Percentiles rank a stretch among this genome's conserved stretches.
These are phyloP conservation scores for Ectropis grisescens DNA, from an alignment of 1,140 invertebrate species.

Conservation along the genomic window DNA sequence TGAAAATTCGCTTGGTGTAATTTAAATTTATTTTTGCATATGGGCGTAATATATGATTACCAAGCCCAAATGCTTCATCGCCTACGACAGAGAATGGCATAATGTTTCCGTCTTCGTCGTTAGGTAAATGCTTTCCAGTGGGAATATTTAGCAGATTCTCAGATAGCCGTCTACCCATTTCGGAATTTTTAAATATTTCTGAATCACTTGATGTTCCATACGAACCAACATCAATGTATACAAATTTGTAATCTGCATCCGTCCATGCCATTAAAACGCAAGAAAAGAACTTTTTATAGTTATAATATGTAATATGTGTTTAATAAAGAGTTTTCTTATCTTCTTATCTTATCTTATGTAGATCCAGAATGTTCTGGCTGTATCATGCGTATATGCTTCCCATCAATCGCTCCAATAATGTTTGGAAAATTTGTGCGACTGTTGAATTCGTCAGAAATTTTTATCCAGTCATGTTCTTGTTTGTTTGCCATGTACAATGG, in stretches of 20 bases:
- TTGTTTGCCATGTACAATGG: not conserved
- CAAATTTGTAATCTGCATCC: conserved; percentile 62
- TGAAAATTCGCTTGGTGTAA: conserved; percentile 21
- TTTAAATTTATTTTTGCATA: conserved; percentile 18
- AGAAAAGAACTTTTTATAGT: conserved; percentile 4
- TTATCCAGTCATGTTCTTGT: not conserved
- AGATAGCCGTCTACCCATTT: conserved; percentile 10
- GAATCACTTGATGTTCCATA: conserved; percentile 46
- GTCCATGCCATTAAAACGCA: conserved; percentile 36
- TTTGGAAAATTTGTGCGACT: conserved; percentile 5
- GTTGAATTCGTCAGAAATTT: conserved; percentile 3
- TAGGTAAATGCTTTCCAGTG: conserved; percentile 5
- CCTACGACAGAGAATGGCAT: not conserved
- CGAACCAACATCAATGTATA: conserved; percentile 52
- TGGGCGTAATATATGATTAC: conserved; percentile 5
- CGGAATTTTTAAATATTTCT: conserved; percentile 23
- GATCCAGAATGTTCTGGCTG: not conserved
- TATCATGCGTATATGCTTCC: conserved; percentile 2
- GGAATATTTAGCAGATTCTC: conserved; percentile 15
- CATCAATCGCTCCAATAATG: not conserved
- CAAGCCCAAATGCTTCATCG: not conserved
- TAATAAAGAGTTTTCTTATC: too few species aligned
- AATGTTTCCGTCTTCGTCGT: conserved; percentile 8
- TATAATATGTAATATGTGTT: too few species aligned
- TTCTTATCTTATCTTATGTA: too few species aligned